Conservation (phyloP, 92 coral and sea anemone genomes). For the Metridium senile region DNA sequence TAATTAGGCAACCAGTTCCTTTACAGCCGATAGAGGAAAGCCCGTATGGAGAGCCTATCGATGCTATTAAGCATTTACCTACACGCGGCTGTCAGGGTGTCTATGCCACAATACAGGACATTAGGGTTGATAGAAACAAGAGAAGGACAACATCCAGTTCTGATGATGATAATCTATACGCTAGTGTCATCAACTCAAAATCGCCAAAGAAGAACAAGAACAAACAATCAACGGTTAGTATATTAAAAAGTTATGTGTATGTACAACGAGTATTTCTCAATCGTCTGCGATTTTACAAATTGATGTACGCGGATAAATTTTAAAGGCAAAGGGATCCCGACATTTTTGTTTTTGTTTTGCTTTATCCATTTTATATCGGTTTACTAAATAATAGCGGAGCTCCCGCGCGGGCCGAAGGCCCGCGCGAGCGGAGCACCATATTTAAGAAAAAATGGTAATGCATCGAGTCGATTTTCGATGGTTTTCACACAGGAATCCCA, state of each 20-base stretch:
- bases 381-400: background rate
- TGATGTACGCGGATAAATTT: background rate
- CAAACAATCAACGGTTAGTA: background rate
- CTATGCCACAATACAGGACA: background rate
- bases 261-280: too few relatives aligned
- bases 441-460: too few relatives aligned
- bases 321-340: background rate
- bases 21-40: background rate
- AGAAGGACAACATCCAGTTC: background rate
- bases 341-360: background rate
- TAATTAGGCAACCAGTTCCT: background rate
- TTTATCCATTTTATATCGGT: background rate
- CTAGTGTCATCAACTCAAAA: background rate
- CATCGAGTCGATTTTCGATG: too few relatives aligned
- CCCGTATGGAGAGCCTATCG: constrained; percentile 1
- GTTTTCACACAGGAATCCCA: too few relatives aligned
- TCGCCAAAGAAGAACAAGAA: background rate
- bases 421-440: too few relatives aligned
- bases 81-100: background rate
- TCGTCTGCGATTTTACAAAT: too few relatives aligned
- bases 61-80: background rate
- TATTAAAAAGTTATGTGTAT: too few relatives aligned
- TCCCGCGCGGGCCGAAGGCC: too few relatives aligned
- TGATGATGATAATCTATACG: background rate
- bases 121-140: background rate